A percentile compares a stretch with the other conserved stretches of the same genome.
phyloP scores from a whole-genome alignment of 2,797 vertebrate species.

The Parotocinclus haroldoi region DNA sequence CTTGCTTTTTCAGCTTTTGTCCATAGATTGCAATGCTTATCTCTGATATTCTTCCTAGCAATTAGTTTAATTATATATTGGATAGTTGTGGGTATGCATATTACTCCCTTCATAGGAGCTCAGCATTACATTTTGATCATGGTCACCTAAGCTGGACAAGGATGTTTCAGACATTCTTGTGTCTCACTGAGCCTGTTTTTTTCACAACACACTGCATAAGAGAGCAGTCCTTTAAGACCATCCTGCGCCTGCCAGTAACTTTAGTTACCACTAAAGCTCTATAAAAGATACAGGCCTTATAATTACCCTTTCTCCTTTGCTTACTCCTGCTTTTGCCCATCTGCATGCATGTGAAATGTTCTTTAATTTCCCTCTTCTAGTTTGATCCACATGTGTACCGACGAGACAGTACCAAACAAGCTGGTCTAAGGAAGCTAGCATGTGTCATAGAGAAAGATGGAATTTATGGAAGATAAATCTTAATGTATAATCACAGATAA shows the following conservation, averaged over 20 bases:
- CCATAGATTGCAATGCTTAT: too few species aligned
- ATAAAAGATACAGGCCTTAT: constrained; percentile 56
- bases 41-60: background rate
- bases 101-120: constrained; percentile 44
- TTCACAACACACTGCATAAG: constrained; percentile 34
- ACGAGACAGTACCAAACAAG: constrained; percentile 15
- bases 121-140: constrained; percentile 54
- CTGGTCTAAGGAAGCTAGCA: background rate
- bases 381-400: constrained; percentile 25
- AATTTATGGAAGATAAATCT: background rate
- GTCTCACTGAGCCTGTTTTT: constrained; percentile 29
- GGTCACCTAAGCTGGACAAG: constrained; percentile 45
- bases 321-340: constrained; percentile 30
- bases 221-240: constrained; percentile 44
- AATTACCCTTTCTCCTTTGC: constrained; percentile 49
- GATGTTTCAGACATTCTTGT: constrained; percentile 24
- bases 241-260: constrained; percentile 40
- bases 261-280: constrained; percentile 52
- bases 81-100: constrained; percentile 49
- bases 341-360: constrained; percentile 29
- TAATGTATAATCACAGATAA: too few species aligned
- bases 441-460: constrained; percentile 2
- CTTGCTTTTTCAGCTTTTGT: background rate
- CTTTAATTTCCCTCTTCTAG: constrained; percentile 50
- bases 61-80: constrained; percentile 53